These are phyloP conservation scores for Penaeus vannamei DNA, from an alignment of 1,140 invertebrate species.

Conservation along the genomic window DNA sequence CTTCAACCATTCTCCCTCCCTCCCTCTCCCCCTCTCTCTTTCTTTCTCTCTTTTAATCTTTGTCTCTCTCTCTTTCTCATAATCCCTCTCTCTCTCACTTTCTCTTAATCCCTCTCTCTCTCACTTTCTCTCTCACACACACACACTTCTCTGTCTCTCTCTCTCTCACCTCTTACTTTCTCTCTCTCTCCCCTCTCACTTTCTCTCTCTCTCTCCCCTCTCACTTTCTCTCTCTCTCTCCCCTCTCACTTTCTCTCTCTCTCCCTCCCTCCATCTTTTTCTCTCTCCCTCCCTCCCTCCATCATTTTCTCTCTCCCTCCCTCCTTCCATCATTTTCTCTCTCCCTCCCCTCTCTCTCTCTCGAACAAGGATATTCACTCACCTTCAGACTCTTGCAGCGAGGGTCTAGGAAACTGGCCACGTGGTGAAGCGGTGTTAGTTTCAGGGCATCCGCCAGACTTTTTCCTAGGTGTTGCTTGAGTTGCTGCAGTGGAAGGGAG, in stretches of 20 bases:
- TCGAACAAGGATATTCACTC: not conserved
- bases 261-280: not conserved
- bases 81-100: not conserved
- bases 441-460: conserved; percentile 62
- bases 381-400: conserved; percentile 67
- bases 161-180: not conserved
- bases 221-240: not conserved
- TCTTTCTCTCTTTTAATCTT: not conserved
- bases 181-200: not conserved
- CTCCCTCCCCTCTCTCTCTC: conserved; percentile 13
- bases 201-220: too few species aligned
- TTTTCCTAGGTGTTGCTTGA: conserved; percentile 62
- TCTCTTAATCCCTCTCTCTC: too few species aligned
- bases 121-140: not conserved
- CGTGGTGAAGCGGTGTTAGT: conserved; percentile 65
- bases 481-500: conserved; percentile 54
- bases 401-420: conserved; percentile 67
- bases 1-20: not conserved
- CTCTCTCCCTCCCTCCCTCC: conserved; percentile 10
- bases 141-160: not conserved
- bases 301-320: not conserved
- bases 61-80: not conserved
- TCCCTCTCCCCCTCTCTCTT: not conserved
- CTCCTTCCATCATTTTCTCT: not conserved
- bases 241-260: not conserved